These are phyloP conservation scores for Climacteris rufus DNA, from an alignment of 2,113 vertebrate species.

Conservation along the genomic window DNA sequence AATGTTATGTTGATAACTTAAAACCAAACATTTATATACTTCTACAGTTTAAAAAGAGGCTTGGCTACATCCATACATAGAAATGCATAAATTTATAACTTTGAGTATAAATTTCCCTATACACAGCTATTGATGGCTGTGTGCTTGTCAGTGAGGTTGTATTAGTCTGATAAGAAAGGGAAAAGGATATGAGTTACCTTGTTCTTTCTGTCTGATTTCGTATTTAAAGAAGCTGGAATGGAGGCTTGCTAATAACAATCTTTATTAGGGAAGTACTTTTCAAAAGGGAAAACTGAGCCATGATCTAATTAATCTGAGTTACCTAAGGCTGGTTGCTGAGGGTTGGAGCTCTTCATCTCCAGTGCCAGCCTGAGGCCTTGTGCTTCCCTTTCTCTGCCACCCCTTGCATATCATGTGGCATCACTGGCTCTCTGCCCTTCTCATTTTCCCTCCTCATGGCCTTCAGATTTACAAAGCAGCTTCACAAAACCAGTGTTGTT, in stretches of 20 bases:
- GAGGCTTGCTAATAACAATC: background rate
- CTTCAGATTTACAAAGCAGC: background rate
- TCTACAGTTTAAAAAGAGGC: background rate
- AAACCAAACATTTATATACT: background rate
- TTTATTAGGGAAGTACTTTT: background rate
- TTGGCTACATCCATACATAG: background rate
- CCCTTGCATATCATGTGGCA: background rate
- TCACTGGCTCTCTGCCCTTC: background rate
- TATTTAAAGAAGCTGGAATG: background rate
- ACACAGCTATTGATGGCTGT: background rate
- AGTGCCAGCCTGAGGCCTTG: background rate
- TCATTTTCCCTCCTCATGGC: fast-evolving
- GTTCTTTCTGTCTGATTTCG: background rate
- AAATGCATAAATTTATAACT: background rate
- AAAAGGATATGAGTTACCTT: background rate
- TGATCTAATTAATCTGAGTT: background rate
- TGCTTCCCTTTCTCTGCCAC: background rate
- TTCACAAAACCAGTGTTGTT: background rate
- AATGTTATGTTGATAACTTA: background rate
- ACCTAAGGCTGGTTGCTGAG: background rate
- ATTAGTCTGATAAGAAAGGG: background rate
- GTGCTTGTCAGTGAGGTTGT: background rate
- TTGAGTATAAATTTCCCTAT: background rate
- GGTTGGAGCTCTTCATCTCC: background rate
- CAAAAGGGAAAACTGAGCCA: background rate